phyloP scores from a whole-genome alignment of 1,140 invertebrate genomes.

The Drosophila eugracilis region DNA sequence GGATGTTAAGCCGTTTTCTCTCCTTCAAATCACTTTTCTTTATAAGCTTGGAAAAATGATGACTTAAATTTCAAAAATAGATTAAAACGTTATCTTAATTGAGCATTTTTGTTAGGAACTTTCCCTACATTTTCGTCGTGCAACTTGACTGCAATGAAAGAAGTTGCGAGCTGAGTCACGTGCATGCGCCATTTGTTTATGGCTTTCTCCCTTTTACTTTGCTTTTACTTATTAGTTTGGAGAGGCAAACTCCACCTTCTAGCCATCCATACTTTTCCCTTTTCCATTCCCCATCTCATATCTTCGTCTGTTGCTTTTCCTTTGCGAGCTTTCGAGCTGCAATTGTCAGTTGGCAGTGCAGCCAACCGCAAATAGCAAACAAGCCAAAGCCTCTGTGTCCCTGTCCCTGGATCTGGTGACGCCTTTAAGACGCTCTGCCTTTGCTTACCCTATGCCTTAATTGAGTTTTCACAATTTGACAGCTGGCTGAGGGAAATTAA shows the following conservation, averaged over 20 bases:
- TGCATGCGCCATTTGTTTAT: constrained; percentile 70
- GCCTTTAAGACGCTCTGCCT: constrained; percentile 25
- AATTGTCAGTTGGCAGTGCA: constrained; percentile 66
- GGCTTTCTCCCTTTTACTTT: constrained; percentile 50
- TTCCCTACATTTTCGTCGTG: background rate
- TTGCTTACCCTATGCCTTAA: constrained; percentile 23
- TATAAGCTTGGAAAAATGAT: too few relatives aligned
- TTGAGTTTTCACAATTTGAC: constrained; percentile 27
- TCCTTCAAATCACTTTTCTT: too few relatives aligned
- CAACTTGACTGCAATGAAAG: background rate
- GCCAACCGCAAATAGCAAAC: constrained; percentile 36
- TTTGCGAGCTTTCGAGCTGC: constrained; percentile 41
- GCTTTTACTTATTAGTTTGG: constrained; percentile 51
- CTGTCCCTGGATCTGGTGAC: constrained; percentile 11
- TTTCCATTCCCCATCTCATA: background rate
- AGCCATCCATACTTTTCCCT: background rate
- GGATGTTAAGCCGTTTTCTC: too few relatives aligned
- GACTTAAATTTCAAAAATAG: background rate
- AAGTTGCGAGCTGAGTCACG: constrained; percentile 29
- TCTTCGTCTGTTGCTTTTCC: background rate
- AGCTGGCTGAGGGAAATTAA: constrained; percentile 1
- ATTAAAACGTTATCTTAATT: background rate
- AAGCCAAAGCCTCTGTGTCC: constrained; percentile 1
- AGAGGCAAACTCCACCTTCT: background rate
- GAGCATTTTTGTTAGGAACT: background rate